Evolutionary conservation across 1,140 invertebrate species (phyloP).

Genomic region (Cardiocondyla obscurior): DNA sequence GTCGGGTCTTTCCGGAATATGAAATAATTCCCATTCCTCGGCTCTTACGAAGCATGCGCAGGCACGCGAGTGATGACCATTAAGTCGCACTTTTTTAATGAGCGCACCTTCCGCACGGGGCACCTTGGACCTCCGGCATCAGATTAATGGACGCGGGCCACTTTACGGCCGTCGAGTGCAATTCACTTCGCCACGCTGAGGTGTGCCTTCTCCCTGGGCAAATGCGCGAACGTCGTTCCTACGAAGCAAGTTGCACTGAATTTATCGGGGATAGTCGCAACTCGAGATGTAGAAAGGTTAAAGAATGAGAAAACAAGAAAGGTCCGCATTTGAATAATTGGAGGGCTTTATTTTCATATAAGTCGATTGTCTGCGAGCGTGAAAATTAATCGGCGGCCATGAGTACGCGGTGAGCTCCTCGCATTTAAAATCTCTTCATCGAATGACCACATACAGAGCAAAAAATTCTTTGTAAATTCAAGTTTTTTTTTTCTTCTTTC

Average conservation of each 20-base stretch:
- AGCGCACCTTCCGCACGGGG: not conserved
- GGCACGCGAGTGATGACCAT: slow-evolving; percentile 42
- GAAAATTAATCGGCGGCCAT: not conserved
- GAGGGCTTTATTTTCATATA: not conserved
- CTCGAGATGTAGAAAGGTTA: not conserved
- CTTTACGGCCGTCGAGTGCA: slow-evolving; percentile 30
- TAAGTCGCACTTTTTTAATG: slow-evolving; percentile 30
- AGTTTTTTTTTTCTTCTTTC: not conserved
- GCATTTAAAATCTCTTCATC: not conserved
- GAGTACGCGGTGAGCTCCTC: not conserved
- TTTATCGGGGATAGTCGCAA: not conserved
- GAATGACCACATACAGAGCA: not conserved
- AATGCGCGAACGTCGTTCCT: not conserved
- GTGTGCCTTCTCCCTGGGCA: not conserved
- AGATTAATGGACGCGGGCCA: slow-evolving; percentile 37
- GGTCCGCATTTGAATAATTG: not conserved
- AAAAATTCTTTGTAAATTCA: slow-evolving; percentile 4
- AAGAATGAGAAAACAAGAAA: not conserved
- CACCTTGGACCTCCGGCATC: not conserved
- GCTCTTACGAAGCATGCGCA: not conserved
- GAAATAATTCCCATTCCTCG: slow-evolving; percentile 31
- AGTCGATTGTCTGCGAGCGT: not conserved
- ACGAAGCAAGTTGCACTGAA: not conserved
- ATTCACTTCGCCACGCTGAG: slow-evolving; percentile 3
- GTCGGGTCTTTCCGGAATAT: not conserved